Base-by-base conservation (phyloP, 1,140 invertebrate genomes). In the Littorina saxatilis region DNA sequence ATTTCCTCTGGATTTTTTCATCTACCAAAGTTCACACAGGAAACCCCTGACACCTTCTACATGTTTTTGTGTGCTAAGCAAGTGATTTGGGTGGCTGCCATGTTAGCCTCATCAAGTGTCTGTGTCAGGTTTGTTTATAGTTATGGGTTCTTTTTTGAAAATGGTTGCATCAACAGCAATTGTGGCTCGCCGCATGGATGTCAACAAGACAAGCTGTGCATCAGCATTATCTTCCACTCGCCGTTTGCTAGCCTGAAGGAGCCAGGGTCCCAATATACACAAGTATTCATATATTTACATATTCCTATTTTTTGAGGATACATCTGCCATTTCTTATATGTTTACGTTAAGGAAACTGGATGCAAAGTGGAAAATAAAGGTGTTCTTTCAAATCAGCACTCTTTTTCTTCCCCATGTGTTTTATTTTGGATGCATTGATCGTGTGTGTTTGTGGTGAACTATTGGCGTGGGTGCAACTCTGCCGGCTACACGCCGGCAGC, bases 231-330 rank as follows among this genome's bases (percentile, higher is more conserved):
- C 58, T 78, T 78, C 58, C 55, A 78, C 35, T 63, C 27, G 76
- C 58, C 58, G 39, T 78, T n/a, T 29, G 58, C 55, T 78, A 78
- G 76, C 76, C 76, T 78, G 76, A 78, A 78, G 76, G 76, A 78
- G 58, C 76, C 76, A 78, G 76, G 73, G 80, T 82, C 61, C 61
- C 72, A 74, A 58, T 83, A 79, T 80, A 81, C 78, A 85, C 84
- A 83, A 85, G 81, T 85, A 85, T 83, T 83, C 82, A 83, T 85
- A 83, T 83, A 83, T 77, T 73, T 80, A 83, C 72, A 83, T 83
- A 79, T 82, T 82, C 82, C 84, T 85, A 85, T 85, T 85, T 85
- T 85, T 85, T 81, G 84, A 85, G 75, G 79, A 85, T 58, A 83
- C 84, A 74, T 85, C 79, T 81, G 74, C 79, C 81, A 83, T 83